Percentiles rank a stretch among this genome's conserved stretches.
Conservation (phyloP, 2,797 vertebrate genomes). For the Coranthus polyacanthus region DNA sequence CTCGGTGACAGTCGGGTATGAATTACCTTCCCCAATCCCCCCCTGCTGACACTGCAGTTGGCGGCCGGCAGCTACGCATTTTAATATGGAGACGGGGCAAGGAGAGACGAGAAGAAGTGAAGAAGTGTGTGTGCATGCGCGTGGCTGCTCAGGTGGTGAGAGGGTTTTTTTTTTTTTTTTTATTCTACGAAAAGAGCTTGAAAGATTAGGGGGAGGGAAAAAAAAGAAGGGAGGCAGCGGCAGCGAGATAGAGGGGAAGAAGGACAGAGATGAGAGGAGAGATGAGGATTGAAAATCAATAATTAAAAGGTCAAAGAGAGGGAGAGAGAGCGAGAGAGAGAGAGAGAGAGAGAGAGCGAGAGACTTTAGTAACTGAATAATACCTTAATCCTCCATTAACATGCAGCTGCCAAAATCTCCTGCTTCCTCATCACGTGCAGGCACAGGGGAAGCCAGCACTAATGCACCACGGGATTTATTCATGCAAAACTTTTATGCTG, state of each 20-base stretch:
- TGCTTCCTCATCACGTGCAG: constrained; percentile 44
- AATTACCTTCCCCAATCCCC: constrained; percentile 68
- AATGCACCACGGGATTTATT: constrained; percentile 48
- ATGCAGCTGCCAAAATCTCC: constrained; percentile 47
- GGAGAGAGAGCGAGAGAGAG: constrained; percentile 17
- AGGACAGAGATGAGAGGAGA: constrained; percentile 46
- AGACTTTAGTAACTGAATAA: constrained; percentile 30
- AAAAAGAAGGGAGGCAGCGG: constrained; percentile 7
- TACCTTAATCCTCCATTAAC: constrained; percentile 59
- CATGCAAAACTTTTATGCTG: constrained; percentile 5
- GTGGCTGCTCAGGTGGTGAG: constrained; percentile 2
- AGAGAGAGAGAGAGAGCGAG: background rate
- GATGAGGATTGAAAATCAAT: constrained; percentile 77
- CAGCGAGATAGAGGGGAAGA: constrained; percentile 22
- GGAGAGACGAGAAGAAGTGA: constrained; percentile 12
- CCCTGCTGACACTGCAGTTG: constrained; percentile 80
- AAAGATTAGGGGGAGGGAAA: constrained; percentile 16
- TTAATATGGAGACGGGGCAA: constrained; percentile 66
- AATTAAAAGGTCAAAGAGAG: constrained; percentile 76
- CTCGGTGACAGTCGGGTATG: constrained; percentile 74
- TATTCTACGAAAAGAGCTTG: constrained; percentile 17
- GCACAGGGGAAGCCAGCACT: constrained; percentile 24
- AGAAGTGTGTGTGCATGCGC: too few relatives aligned
- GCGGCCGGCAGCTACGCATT: constrained; percentile 51
- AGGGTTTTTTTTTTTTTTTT: constrained; percentile 22